Percentiles rank a stretch among this genome's conserved stretches.
phyloP scores from a whole-genome alignment of 2,797 vertebrate species.

The Gymnoscopelus microlampas region DNA sequence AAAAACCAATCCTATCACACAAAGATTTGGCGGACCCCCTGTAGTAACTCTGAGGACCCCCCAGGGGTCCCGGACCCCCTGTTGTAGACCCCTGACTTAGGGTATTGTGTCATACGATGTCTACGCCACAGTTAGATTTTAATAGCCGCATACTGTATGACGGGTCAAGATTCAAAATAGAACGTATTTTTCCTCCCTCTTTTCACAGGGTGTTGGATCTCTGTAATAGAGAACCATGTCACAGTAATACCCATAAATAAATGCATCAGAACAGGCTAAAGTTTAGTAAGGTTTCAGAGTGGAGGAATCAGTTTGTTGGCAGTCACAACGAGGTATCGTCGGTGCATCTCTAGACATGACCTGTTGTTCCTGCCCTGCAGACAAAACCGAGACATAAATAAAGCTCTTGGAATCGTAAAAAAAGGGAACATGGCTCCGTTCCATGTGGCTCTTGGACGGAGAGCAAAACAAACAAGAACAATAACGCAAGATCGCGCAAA shows the following conservation, averaged over 20 bases:
- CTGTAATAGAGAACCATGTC: background rate
- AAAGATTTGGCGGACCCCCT: too few species aligned
- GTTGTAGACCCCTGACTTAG: too few species aligned
- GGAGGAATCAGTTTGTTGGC: background rate
- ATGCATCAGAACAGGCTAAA: background rate
- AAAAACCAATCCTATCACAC: too few species aligned
- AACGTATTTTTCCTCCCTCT: background rate
- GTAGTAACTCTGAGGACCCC: too few species aligned
- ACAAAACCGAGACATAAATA: conserved; percentile 59
- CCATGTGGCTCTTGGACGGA: conserved; percentile 57
- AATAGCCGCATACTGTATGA: background rate
- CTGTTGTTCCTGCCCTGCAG: conserved; percentile 49
- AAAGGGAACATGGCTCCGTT: conserved; percentile 27
- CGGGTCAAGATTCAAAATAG: background rate
- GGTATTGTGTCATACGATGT: too few species aligned
- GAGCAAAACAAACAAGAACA: conserved; percentile 69
- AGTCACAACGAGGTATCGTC: conserved; percentile 12
- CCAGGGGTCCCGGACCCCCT: too few species aligned
- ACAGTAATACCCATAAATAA: background rate
- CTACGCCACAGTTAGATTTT: background rate
- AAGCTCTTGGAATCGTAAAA: conserved; percentile 59
- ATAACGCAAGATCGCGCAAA: conserved; percentile 49
- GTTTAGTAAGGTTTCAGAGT: background rate
- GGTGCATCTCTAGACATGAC: background rate
- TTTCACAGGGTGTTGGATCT: background rate